Base-by-base conservation (phyloP, 2,888 invertebrate species). In the Drosophila kuntzei region DNA sequence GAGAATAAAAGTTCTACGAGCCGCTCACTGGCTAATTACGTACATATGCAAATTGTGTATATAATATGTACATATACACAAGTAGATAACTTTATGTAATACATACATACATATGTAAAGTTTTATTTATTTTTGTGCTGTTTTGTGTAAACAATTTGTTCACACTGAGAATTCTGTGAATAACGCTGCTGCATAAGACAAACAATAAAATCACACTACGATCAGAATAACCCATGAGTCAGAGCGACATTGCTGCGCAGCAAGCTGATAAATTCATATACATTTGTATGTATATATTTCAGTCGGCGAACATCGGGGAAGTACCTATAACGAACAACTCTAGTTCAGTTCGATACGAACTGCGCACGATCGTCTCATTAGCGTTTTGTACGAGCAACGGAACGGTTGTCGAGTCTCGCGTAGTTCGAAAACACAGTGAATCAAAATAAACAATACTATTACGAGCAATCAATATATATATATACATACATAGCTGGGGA, bases 211-310 rank as follows among this genome's bases (percentile, higher is more conserved):
- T 67, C 88, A 74, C 82, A 78, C 68, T 43, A 25, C 64, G 57
- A 46, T 74, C 74, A 51, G 71, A 89, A 89, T 80, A 83, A 85
- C 89, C 89, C 89, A 87, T 83, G 82, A 89, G 67, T 83, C 82
- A 83, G 12, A 66, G 39, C 71, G 69, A 82, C 25, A 65, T 86
- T 89, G 79, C 32, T 39, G 39, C 60, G 58, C 62, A 59, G 25
- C 46, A 25, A 55, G 58, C 65, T 76, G 76, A 76, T 70, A 62
- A 61, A 59, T 79, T 55, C 68, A 41, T 50, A 54, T 6, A 18
- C 34, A 22, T 22, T 22, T 22, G 12, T 5, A 11, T 36, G 22
- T 36, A 60, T 72, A 57, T 72, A 64, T 76, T 63, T 18, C 58
- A 54, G 58, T 59, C 60, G 50, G 49, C 16, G 54, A 47, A 85